Conservation (phyloP, 2,888 invertebrate species). For the Lycaena phlaeas region DNA sequence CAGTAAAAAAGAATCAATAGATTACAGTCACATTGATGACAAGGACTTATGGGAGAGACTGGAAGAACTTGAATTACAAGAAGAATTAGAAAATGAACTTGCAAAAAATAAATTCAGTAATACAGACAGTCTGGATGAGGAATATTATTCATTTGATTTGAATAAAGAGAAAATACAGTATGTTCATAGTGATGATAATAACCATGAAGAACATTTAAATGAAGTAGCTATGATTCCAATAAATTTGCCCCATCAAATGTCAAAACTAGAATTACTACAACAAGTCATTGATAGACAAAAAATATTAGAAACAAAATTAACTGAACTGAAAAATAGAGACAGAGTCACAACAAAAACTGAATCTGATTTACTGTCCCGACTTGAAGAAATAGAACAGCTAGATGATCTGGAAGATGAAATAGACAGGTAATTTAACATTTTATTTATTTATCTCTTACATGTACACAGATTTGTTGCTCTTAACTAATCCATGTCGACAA, state of each 20-base stretch:
- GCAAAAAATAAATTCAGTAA: conserved; percentile 13
- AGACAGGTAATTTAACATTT: conserved; percentile 59
- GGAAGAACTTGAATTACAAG: conserved; percentile 76
- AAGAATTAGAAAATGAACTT: conserved; percentile 69
- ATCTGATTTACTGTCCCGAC: conserved; percentile 51
- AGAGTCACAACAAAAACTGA: conserved; percentile 35
- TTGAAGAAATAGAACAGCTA: conserved; percentile 70
- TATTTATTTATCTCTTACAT: too few relatives aligned
- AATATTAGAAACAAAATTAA: conserved; percentile 40
- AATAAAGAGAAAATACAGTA: conserved; percentile 21
- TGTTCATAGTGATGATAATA: too few relatives aligned
- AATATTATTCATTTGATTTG: conserved; percentile 22
- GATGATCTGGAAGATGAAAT: conserved; percentile 73
- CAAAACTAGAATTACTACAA: conserved; percentile 39
- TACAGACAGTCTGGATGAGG: conserved; percentile 16
- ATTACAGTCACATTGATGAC: conserved; percentile 35
- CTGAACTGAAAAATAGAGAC: conserved; percentile 39
- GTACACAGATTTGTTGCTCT: conserved; percentile 6
- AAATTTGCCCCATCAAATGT: conserved; percentile 19
- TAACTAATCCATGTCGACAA: too few relatives aligned
- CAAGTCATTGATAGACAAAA: conserved; percentile 48
- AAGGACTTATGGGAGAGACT: conserved; percentile 58
- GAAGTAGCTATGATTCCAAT: conserved; percentile 15
- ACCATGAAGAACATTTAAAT: conserved; percentile 12
- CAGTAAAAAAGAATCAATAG: conserved; percentile 35